A percentile compares a stretch with the other conserved stretches of the same genome.
Conservation (phyloP, 2,888 invertebrate genomes). For the Cryptosula pallasiana region DNA sequence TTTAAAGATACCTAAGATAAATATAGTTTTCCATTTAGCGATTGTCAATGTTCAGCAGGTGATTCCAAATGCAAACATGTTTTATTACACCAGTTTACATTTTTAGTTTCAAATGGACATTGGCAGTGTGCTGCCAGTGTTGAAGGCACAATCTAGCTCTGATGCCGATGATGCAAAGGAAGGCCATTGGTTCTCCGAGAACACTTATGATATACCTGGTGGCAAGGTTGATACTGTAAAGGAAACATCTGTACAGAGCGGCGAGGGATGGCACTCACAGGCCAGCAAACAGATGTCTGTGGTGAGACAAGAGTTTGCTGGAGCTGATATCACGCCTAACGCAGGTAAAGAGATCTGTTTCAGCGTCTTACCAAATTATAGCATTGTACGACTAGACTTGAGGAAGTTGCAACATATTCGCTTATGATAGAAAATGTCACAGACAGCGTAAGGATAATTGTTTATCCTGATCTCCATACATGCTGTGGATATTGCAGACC, state of each 20-base stretch:
- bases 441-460: too few species aligned
- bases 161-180: neutral
- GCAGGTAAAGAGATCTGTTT: neutral
- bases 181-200: neutral
- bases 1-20: too few species aligned
- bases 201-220: conserved; percentile 20
- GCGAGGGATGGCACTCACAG: conserved; percentile 8
- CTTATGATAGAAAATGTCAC: too few species aligned
- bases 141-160: neutral
- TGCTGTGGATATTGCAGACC: too few species aligned
- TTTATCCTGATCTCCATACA: too few species aligned
- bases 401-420: too few species aligned
- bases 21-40: too few species aligned
- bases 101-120: conserved; percentile 23
- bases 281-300: conserved; percentile 9
- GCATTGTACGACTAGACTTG: too few species aligned
- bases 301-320: conserved; percentile 4
- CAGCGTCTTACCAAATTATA: too few species aligned
- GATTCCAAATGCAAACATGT: too few species aligned
- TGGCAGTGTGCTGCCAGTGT: neutral
- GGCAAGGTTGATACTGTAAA: conserved; percentile 8
- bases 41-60: too few species aligned
- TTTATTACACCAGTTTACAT: too few species aligned
- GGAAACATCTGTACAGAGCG: conserved; percentile 8
- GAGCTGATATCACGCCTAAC: neutral